A percentile compares a stretch with the other conserved stretches of the same genome.
Conservation (phyloP, 1,140 invertebrate species). For the Scaptodrosophila lebanonensis region DNA sequence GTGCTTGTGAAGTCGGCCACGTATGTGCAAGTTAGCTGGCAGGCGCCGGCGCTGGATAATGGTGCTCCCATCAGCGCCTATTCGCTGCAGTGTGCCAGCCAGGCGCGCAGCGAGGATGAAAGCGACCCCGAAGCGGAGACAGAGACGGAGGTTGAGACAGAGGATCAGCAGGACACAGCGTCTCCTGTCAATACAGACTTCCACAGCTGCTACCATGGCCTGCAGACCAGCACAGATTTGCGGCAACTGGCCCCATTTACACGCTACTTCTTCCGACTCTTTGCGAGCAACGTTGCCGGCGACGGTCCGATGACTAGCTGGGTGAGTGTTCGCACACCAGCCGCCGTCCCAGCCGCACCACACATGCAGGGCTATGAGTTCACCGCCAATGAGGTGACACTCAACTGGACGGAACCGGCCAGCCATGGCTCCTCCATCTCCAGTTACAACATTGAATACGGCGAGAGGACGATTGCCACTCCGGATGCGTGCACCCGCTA, state of each 20-base stretch:
- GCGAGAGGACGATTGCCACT: conserved; percentile 81
- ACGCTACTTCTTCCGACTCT: conserved; percentile 87
- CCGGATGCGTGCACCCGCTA: conserved; percentile 79
- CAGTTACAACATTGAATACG: conserved; percentile 86
- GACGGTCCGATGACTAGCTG: conserved; percentile 83
- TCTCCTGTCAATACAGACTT: conserved; percentile 78
- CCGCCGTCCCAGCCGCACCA: conserved; percentile 85
- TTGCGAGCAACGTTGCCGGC: conserved; percentile 88
- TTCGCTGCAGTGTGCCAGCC: conserved; percentile 81
- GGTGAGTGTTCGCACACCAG: conserved; percentile 82
- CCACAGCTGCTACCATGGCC: conserved; percentile 80
- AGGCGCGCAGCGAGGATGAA: conserved; percentile 2
- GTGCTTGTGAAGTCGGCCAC: conserved; percentile 81
- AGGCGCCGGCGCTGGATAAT: conserved; percentile 83
- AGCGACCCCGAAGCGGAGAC: neutral
- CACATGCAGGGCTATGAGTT: conserved; percentile 80
- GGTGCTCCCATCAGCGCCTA: conserved; percentile 89
- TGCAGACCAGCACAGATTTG: conserved; percentile 81
- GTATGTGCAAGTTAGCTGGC: conserved; percentile 85
- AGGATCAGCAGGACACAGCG: conserved; percentile 78
- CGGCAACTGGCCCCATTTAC: conserved; percentile 86
- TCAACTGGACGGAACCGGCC: conserved; percentile 86
- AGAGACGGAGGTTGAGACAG: conserved; percentile 81
- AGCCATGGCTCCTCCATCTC: conserved; percentile 85
- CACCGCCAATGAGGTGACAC: conserved; percentile 82